These are phyloP conservation scores for Dorcus hopei DNA, from an alignment of 2,888 invertebrate genomes.

Conservation along the genomic window DNA sequence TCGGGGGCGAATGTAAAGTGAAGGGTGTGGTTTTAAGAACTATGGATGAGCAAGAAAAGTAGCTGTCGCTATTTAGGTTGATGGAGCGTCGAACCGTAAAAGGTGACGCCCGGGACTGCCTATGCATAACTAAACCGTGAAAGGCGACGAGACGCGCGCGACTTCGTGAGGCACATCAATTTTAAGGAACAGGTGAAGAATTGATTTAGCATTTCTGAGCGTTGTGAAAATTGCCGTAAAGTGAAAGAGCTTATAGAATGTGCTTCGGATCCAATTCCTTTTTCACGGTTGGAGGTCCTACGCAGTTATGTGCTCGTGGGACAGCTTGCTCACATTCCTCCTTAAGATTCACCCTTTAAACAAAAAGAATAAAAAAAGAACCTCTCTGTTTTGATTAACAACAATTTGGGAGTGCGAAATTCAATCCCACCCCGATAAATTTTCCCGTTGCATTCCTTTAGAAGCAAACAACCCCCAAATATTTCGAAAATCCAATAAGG, in stretches of 20 bases:
- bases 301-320: no score
- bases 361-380: no score
- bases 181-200: slow-evolving; percentile 32
- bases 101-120: slow-evolving; percentile 26
- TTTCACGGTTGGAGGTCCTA: neutral
- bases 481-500: no score
- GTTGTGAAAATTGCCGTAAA: slow-evolving; percentile 19
- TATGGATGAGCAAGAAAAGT: slow-evolving; percentile 27
- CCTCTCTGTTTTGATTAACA: no score
- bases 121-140: slow-evolving; percentile 25
- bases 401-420: no score
- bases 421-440: no score
- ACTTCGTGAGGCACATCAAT: slow-evolving; percentile 27
- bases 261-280: slow-evolving; percentile 10
- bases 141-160: slow-evolving; percentile 18
- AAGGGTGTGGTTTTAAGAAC: neutral
- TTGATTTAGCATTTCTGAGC: slow-evolving; percentile 29
- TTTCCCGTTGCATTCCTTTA: no score
- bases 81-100: slow-evolving; percentile 30
- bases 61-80: slow-evolving; percentile 40
- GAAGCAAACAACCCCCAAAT: no score
- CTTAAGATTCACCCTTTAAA: no score
- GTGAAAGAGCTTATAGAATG: slow-evolving; percentile 19
- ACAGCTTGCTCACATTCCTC: no score
- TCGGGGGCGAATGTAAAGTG: no score